These are phyloP conservation scores for Hucho hucho DNA, from an alignment of 2,113 vertebrate genomes.

Conservation along the genomic window DNA sequence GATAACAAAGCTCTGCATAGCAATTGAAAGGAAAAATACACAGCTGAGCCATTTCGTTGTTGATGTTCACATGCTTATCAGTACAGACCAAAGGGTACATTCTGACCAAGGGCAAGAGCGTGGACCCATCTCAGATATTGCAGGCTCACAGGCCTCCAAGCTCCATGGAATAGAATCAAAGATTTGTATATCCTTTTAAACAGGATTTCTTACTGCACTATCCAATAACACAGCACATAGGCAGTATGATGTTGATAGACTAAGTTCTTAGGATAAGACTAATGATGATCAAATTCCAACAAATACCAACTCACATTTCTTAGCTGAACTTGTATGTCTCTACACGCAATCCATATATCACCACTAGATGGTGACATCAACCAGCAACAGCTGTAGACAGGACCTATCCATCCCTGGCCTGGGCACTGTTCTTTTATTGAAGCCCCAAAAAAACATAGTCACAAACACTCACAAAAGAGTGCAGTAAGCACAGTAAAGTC, in stretches of 20 bases:
- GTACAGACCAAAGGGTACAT: conserved; percentile 41
- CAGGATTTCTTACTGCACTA: too few relatives aligned
- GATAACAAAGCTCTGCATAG: not conserved
- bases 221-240: too few relatives aligned
- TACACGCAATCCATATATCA: not conserved
- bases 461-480: not conserved
- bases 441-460: too few relatives aligned
- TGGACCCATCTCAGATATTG: not conserved
- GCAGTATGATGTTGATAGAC: too few relatives aligned
- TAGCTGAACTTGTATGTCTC: not conserved
- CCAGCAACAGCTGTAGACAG: not conserved
- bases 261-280: too few relatives aligned
- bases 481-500: not conserved
- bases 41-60: conserved; percentile 15
- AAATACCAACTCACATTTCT: not conserved
- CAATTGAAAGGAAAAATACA: not conserved
- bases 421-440: too few relatives aligned
- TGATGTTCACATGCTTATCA: conserved; percentile 31
- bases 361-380: conserved; percentile 51
- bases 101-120: not conserved
- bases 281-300: not conserved
- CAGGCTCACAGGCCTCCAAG: too few relatives aligned
- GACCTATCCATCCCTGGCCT: too few relatives aligned
- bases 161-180: too few relatives aligned
- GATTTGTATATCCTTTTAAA: too few relatives aligned